Conservation (phyloP, 2,797 vertebrate genomes). For the Darevskia nairensis region DNA sequence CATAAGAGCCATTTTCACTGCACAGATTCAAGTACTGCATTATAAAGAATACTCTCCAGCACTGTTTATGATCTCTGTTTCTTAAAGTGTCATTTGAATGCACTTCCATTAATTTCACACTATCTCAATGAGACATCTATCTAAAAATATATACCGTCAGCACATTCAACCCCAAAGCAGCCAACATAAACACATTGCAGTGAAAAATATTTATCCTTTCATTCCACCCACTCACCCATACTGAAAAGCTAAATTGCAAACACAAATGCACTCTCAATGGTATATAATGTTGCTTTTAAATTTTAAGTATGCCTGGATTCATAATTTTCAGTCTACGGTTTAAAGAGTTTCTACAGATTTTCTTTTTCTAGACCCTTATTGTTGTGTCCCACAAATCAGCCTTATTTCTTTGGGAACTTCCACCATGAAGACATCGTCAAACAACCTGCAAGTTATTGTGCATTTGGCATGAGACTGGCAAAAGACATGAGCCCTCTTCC, state of each 20-base stretch:
- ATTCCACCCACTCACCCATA: not conserved
- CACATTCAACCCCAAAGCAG: constrained; percentile 23
- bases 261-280: not conserved
- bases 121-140: constrained; percentile 28
- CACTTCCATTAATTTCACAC: constrained; percentile 5
- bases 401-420: constrained; percentile 1
- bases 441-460: not conserved
- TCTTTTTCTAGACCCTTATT: not conserved
- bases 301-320: constrained; percentile 12
- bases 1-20: constrained; percentile 20
- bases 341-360: not conserved
- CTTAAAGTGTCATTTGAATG: constrained; percentile 43
- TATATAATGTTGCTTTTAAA: not conserved
- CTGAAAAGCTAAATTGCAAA: constrained; percentile 22
- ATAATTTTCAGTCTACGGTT: not conserved
- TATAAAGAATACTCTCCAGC: constrained; percentile 23
- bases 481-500: not conserved
- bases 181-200: not conserved
- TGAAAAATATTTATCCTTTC: not conserved
- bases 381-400: not conserved
- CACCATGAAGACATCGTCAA: too few species aligned
- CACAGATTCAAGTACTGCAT: constrained; percentile 30
- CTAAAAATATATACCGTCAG: constrained; percentile 6
- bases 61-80: constrained; percentile 26
- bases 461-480: not conserved